These are phyloP conservation scores for Chascanopsetta lugubris DNA, from an alignment of 2,113 vertebrate species.

Conservation along the genomic window DNA sequence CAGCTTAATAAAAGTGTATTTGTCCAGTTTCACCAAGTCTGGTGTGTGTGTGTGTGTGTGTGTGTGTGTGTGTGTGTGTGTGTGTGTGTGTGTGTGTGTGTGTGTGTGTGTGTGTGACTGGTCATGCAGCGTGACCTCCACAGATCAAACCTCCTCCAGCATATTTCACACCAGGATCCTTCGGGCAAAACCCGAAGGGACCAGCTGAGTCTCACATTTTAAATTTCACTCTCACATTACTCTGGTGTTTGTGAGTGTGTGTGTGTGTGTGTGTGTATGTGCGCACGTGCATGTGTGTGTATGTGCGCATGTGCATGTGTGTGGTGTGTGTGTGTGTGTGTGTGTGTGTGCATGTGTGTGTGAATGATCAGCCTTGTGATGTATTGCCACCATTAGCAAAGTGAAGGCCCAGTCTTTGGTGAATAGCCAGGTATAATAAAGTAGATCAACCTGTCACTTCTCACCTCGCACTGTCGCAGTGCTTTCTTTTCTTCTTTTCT, in stretches of 20 bases:
- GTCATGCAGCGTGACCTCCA: constrained; percentile 46
- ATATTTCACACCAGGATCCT: constrained; percentile 55
- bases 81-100: constrained; percentile 7
- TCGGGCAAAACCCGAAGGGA: constrained; percentile 33
- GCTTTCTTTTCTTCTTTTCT: constrained; percentile 23
- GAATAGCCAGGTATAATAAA: constrained; percentile 30
- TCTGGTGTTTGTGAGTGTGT: constrained; percentile 10
- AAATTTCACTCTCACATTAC: constrained; percentile 31
- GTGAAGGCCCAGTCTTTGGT: constrained; percentile 45
- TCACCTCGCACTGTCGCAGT: constrained; percentile 11
- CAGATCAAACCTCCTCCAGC: constrained; percentile 48
- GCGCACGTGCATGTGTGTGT: constrained; percentile 40
- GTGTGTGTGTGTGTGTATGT: constrained; percentile 28
- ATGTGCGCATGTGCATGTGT: constrained; percentile 6
- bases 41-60: constrained; percentile 9
- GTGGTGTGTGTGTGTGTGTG: constrained; percentile 3
- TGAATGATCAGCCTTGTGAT: constrained; percentile 39
- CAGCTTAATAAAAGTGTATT: constrained; percentile 47
- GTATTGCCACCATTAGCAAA: constrained; percentile 47
- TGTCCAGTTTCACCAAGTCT: constrained; percentile 21
- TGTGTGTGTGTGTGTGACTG: constrained; percentile 1
- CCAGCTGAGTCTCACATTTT: constrained; percentile 53
- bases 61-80: constrained; percentile 1
- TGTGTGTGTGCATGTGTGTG: constrained; percentile 33
- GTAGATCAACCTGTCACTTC: constrained; percentile 19